Percentiles rank a stretch among this genome's conserved stretches.
These are phyloP conservation scores for Dendropsophus ebraccatus DNA, from an alignment of 2,113 vertebrate species.

Conservation along the genomic window DNA sequence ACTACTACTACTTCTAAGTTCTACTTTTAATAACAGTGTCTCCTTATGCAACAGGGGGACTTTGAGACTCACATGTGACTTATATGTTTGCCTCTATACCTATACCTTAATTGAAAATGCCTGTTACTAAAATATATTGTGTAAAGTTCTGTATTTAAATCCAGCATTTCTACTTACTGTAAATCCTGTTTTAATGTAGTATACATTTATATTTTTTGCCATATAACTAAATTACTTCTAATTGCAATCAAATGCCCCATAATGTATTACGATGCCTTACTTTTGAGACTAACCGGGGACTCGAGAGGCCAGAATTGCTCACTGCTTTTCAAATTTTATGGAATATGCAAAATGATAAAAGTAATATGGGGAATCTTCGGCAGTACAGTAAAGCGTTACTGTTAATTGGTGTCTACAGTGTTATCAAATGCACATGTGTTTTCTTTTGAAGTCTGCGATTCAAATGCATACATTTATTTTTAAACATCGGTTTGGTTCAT, in stretches of 20 bases:
- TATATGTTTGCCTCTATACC: too few relatives aligned
- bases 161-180: too few relatives aligned
- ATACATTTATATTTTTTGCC: too few relatives aligned
- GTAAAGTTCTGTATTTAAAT: too few relatives aligned
- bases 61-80: too few relatives aligned
- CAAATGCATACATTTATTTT: conserved; percentile 43
- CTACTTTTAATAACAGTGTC: too few relatives aligned
- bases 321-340: not conserved
- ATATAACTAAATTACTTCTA: not conserved
- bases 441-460: conserved; percentile 26
- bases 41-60: too few relatives aligned
- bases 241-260: not conserved
- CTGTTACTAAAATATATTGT: too few relatives aligned
- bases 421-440: conserved; percentile 34
- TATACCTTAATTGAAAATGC: too few relatives aligned
- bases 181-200: too few relatives aligned
- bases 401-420: conserved; percentile 39
- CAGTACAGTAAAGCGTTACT: not conserved
- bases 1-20: too few relatives aligned
- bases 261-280: not conserved
- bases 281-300: not conserved
- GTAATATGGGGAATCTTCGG: not conserved
- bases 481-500: conserved; percentile 27
- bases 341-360: not conserved
- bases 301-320: not conserved